Evolutionary conservation across 2,113 vertebrate genomes (phyloP).

Genomic region (Capreolus pygargus): DNA sequence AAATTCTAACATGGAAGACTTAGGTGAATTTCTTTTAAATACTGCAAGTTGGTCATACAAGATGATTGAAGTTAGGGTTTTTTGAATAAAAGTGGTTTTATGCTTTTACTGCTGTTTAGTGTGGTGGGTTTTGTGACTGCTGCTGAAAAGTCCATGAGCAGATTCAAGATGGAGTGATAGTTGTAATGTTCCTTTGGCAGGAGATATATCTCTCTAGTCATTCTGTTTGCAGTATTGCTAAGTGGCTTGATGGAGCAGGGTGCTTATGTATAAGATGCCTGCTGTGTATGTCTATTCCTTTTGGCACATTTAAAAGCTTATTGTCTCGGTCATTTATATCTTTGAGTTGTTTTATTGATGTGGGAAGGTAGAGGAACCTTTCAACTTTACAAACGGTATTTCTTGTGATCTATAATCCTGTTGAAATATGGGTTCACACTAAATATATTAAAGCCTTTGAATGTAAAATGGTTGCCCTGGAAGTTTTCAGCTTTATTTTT

Average conservation of each 20-base stretch:
- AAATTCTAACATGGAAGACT: background rate
- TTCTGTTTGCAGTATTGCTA: background rate
- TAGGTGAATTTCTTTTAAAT: constrained; percentile 2
- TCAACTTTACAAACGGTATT: background rate
- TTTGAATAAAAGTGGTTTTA: constrained; percentile 37
- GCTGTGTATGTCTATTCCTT: background rate
- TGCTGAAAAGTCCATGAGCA: background rate
- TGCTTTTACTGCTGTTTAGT: constrained; percentile 1
- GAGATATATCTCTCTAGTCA: background rate
- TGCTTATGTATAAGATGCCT: background rate
- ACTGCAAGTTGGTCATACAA: background rate
- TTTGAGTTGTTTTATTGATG: background rate
- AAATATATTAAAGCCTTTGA: background rate
- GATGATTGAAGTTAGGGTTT: constrained; percentile 3
- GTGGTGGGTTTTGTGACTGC: background rate
- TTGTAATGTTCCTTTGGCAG: background rate
- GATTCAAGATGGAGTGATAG: background rate
- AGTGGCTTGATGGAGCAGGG: constrained; percentile 9
- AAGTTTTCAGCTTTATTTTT: constrained; percentile 37
- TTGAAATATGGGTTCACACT: background rate
- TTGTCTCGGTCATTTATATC: background rate
- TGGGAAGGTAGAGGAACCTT: background rate
- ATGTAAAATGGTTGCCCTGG: background rate
- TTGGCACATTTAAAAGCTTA: background rate
- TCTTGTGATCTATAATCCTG: background rate